Evolutionary conservation across 2,888 invertebrate species (phyloP), one percentile per base, ranked within the genome.

Genomic region (Luffia ferchaultella): DNA sequence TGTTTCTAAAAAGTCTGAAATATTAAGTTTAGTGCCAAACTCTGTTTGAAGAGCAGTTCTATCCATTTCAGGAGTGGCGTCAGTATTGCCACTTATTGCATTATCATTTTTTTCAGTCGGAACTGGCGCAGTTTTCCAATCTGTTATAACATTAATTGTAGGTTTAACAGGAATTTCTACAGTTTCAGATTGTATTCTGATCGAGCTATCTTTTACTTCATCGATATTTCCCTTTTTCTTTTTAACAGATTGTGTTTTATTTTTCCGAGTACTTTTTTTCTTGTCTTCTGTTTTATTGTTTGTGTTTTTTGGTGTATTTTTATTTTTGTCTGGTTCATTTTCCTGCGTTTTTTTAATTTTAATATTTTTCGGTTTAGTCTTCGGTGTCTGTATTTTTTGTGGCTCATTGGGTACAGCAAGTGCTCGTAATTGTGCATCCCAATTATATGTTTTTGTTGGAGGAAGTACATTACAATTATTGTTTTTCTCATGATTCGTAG

Each of bases 1-100:
- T 1, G 88, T 88, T 59, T 88, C 87, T 42, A 88, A 65, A 12
- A 88, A 64, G 52, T 80, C 76, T 2, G 80, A 78, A 56, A 84
- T 73, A 56, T 83, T 84, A 30, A 82, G 63, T 60, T 76, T 82
- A 2, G 68, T 73, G 42, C 77, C 79, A 42, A 82, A 76, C 43
- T 64, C 76, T 60, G 83, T 82, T 56, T 77, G 77, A 51, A 80
- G 63, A 2, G 66, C 69, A 42, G 76, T 61, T 55, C 75, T 67
- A 50, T 84, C 82, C 46, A 64, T 61, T 63, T 85, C 84, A 42
- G 84, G 84, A 19, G 84, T 84, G 42, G 76, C 73, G 18, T 45
- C 52, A 56, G 16, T 70, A 2, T 70, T 70, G 50, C 58, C 59
- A 42, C 61, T 60, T 7, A 57, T 58, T 55, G 65, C 67, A 54